Evolutionary conservation across 92 coral and sea anemone species (phyloP).

Genomic region (Zoanthus sociatus): DNA sequence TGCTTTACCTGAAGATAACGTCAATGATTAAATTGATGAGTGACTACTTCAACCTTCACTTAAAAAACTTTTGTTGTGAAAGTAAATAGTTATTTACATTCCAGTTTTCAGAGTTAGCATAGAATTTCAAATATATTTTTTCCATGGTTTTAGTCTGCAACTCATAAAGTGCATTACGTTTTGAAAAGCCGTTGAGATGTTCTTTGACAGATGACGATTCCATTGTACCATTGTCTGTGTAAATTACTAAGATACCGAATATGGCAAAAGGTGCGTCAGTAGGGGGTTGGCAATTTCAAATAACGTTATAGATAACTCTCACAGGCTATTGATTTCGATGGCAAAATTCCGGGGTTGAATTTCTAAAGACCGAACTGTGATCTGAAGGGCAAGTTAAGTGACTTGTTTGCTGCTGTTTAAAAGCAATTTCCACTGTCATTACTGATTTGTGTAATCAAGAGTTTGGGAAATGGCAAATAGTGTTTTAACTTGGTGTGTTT

Average conservation of each 20-base stretch:
- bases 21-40: not conserved
- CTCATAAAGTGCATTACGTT: not conserved
- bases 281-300: slow-evolving; percentile 58
- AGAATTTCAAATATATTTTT: not conserved
- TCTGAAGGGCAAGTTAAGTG: slow-evolving; percentile 26
- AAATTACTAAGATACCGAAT: slow-evolving; percentile 74
- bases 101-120: not conserved
- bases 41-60: not conserved
- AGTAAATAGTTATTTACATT: not conserved
- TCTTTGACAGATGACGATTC: slow-evolving; percentile 34
- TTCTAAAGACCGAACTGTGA: not conserved
- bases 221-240: slow-evolving; percentile 57
- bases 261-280: slow-evolving; percentile 72
- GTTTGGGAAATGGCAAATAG: slow-evolving; percentile 4
- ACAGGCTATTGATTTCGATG: slow-evolving; percentile 33
- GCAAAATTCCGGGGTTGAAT: slow-evolving; percentile 12
- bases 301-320: slow-evolving; percentile 47
- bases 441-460: not conserved
- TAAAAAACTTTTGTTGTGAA: not conserved
- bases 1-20: not conserved
- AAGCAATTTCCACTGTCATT: not conserved
- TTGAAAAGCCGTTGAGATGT: slow-evolving; percentile 33
- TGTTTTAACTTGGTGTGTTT: slow-evolving; percentile 11
- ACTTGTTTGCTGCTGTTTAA: slow-evolving; percentile 24
- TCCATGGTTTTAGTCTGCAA: not conserved